phyloP scores from a whole-genome alignment of 2,797 vertebrate species.

The Callimico goeldii region DNA sequence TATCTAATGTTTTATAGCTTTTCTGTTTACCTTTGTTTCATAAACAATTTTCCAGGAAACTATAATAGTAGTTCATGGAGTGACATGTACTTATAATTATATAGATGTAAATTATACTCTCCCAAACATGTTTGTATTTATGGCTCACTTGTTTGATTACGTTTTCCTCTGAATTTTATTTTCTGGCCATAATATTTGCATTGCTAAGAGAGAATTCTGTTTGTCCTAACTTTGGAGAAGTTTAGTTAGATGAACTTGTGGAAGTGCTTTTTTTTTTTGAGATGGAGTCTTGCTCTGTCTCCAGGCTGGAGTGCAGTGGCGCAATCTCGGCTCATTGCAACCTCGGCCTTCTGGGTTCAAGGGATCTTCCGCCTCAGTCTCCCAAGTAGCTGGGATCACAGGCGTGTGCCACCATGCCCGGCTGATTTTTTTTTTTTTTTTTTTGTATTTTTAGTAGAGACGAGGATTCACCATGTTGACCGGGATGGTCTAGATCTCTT shows the following conservation, averaged over 20 bases:
- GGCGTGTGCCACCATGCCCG: accelerated
- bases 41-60: background rate
- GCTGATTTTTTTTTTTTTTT: too few species aligned
- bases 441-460: too few species aligned
- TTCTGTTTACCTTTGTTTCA: background rate
- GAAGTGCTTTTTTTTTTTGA: background rate
- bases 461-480: too few species aligned
- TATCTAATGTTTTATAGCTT: background rate
- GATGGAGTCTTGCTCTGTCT: too few species aligned
- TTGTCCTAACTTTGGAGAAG: background rate
- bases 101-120: background rate
- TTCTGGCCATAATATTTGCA: background rate
- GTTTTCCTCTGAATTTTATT: background rate
- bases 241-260: background rate
- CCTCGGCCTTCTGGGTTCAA: too few species aligned
- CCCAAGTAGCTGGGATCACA: too few species aligned
- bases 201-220: background rate
- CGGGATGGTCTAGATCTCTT: too few species aligned
- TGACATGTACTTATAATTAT: background rate
- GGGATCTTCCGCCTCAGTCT: too few species aligned
- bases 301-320: too few species aligned
- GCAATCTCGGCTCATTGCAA: too few species aligned
- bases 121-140: background rate
- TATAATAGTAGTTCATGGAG: background rate
- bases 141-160: background rate